These are phyloP conservation scores for Oreochromis spilurus DNA, from an alignment of 2,113 vertebrate genomes.

Conservation along the genomic window DNA sequence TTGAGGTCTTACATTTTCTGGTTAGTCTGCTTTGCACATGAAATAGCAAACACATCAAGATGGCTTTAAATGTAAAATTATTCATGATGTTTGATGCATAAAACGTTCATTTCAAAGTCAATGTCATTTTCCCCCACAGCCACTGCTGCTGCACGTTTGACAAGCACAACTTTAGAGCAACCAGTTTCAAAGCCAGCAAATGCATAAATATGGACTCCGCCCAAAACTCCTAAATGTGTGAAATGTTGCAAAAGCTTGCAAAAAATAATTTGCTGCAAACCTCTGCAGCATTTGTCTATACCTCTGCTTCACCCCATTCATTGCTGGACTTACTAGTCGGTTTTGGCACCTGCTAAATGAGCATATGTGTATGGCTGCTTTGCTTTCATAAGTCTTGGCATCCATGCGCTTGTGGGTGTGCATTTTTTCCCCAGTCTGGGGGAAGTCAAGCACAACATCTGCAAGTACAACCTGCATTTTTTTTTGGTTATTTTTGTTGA, in stretches of 20 bases:
- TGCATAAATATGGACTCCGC: slow-evolving; percentile 18
- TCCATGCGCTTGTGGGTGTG: neutral
- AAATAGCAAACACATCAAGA: neutral
- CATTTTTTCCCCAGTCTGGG: neutral
- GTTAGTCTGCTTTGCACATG: slow-evolving; percentile 9
- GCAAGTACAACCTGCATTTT: neutral
- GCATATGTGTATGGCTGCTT: neutral
- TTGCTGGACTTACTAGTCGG: neutral
- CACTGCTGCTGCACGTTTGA: slow-evolving; percentile 15
- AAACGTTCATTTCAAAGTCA: slow-evolving; percentile 10
- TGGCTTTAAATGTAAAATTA: slow-evolving; percentile 34
- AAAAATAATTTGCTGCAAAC: neutral
- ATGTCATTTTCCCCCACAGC: slow-evolving; percentile 8
- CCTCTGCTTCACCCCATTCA: neutral
- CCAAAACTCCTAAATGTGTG: slow-evolving; percentile 8
- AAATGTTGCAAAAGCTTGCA: neutral
- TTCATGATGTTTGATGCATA: slow-evolving; percentile 11
- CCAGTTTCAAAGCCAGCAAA: neutral
- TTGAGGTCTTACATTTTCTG: neutral
- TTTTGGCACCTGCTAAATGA: neutral
- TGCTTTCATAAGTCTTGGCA: neutral
- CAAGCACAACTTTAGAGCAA: slow-evolving; percentile 9
- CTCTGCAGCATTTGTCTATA: neutral
- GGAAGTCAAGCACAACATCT: neutral
- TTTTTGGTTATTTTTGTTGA: neutral